Conservation (phyloP, 1,140 invertebrate genomes). For the Mycetomoellerius zeteki region DNA sequence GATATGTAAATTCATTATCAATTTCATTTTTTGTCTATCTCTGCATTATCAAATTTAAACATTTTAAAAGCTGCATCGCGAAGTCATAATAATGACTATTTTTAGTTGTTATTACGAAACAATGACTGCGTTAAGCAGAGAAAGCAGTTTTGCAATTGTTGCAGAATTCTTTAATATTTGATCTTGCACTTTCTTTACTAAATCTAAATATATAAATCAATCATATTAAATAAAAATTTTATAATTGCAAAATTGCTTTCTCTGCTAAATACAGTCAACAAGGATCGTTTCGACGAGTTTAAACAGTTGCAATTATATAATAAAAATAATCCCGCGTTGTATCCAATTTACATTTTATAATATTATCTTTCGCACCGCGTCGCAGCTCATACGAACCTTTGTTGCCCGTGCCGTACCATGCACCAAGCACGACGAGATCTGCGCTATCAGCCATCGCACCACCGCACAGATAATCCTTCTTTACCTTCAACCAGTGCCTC, state of each 20-base stretch:
- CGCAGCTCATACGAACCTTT: conserved; percentile 88
- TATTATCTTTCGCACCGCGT: neutral
- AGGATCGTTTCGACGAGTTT: neutral
- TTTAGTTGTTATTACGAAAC: neutral
- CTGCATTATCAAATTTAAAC: neutral
- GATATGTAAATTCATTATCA: neutral
- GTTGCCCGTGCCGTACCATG: conserved; percentile 97
- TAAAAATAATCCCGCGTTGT: neutral
- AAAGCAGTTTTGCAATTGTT: too few relatives aligned
- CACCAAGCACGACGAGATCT: conserved; percentile 96
- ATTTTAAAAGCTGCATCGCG: neutral
- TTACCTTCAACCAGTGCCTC: conserved; percentile 97
- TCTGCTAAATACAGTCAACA: too few relatives aligned
- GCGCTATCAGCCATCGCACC: conserved; percentile 98
- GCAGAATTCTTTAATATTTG: too few relatives aligned
- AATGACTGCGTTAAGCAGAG: too few relatives aligned
- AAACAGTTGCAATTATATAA: neutral
- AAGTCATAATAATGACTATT: neutral
- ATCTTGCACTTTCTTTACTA: too few relatives aligned
- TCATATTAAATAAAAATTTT: too few relatives aligned
- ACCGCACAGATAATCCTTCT: conserved; percentile 96
- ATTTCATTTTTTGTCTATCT: neutral
- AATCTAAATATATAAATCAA: too few relatives aligned
- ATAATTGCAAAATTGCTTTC: too few relatives aligned
- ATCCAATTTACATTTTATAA: neutral